A percentile compares a stretch with the other conserved stretches of the same genome.
Conservation (phyloP, 2,113 vertebrate species). For the Sphyrna mokarran region DNA sequence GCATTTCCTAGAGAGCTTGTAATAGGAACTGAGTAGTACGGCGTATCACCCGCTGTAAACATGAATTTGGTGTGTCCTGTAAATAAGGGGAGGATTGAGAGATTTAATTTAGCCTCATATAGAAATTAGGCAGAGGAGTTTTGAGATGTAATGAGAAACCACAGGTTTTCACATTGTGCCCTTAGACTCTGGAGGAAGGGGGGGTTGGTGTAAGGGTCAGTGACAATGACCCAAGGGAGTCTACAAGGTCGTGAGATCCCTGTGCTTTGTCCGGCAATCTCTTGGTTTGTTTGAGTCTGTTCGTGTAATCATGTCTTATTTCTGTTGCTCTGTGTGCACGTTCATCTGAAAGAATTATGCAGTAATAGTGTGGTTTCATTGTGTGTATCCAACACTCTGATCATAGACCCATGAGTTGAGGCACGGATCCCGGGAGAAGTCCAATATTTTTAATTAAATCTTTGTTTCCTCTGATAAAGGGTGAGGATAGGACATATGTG, state of each 20-base stretch:
- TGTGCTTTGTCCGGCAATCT: background rate
- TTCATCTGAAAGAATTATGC: background rate
- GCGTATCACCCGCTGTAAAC: background rate
- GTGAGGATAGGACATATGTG: background rate
- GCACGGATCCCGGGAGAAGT: background rate
- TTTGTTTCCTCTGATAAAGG: background rate
- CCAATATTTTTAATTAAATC: background rate
- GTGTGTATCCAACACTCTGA: background rate
- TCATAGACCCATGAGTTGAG: background rate
- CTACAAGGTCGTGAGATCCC: background rate
- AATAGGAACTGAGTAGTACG: background rate
- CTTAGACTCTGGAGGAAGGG: background rate
- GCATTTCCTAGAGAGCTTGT: background rate
- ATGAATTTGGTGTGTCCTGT: background rate
- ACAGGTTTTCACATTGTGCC: background rate
- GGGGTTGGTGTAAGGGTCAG: background rate
- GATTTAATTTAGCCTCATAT: background rate
- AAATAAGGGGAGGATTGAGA: background rate
- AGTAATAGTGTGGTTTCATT: background rate
- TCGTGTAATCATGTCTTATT: background rate
- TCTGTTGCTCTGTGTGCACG: background rate
- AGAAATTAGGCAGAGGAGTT: background rate
- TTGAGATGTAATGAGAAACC: slow-evolving; percentile 3
- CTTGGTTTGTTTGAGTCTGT: background rate
- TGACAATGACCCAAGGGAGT: background rate